Base-by-base conservation (phyloP, 2,113 vertebrate species). In the Epinephelus moara region DNA sequence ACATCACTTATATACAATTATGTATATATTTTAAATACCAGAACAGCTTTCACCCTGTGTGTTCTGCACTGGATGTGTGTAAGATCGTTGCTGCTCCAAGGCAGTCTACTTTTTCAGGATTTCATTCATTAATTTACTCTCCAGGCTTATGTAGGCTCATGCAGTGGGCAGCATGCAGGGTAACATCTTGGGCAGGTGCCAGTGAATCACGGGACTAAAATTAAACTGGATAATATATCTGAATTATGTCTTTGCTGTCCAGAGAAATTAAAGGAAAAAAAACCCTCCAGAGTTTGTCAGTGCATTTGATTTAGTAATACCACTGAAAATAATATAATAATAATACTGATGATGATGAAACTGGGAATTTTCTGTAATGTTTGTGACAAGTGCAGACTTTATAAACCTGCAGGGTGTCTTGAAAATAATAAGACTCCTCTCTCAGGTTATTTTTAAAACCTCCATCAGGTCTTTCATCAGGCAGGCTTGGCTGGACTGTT, bases 121-220 rank as follows among this genome's bases (percentile, higher is more conserved):
- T 25, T 19, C 37, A 23, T 17, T 50, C 45, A 25, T 52, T 75
- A 14, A 2, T 69, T 69, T 70, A 17, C 52, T 70, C n/a, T 37
- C 66, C 23, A 50, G 19, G 50, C 47, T 33, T 3, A 57, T 70
- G 19, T 63, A 30, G 30, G 30, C 30, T 30, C 64, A 49, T 63
- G 69, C 57, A 61, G 8, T 33, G 47, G 70, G 37, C 5, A 63
- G 42, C n/a, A 8, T 23, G 57, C 55, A 67, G 57, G 19, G 23
- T 42, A 33, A 33, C 68, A 73, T n/a, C 17, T 59, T 67, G 76
- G 64, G 19, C 23, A 33, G 30, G 47, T 75, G 81, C 49, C 73
- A 86, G 47, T 30, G 30, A 70, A 6, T 61, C 71, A 57, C 59
- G 53, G 50, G 40, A 66, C 47, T 23, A 0, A 18, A 42, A 73